A percentile compares a stretch with the other conserved stretches of the same genome.
These are phyloP conservation scores for Nibea coibor DNA, from an alignment of 2,113 vertebrate species.

Conservation along the genomic window DNA sequence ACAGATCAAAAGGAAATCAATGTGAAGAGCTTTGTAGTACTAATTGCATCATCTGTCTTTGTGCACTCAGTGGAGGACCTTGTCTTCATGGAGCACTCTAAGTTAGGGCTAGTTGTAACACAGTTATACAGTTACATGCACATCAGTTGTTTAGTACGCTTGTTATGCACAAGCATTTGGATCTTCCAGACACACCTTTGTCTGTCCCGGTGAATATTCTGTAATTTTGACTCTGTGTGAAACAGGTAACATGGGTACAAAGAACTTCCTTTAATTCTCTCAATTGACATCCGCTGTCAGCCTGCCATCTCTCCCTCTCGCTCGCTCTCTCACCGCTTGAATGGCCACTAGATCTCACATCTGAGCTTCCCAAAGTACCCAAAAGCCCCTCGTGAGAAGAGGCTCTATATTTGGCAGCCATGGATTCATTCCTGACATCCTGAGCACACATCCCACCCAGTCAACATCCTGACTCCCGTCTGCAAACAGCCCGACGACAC, in stretches of 20 bases:
- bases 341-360: constrained; percentile 17
- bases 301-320: constrained; percentile 3
- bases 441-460: constrained; percentile 53
- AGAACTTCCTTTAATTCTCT: constrained; percentile 4
- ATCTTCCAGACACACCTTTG: not conserved
- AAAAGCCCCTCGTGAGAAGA: constrained; percentile 31
- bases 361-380: constrained; percentile 40
- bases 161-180: not conserved
- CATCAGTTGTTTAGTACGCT: too few species aligned
- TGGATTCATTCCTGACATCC: constrained; percentile 52
- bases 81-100: not conserved
- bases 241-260: not conserved
- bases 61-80: not conserved
- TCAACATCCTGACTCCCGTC: constrained; percentile 50
- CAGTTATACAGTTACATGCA: not conserved
- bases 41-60: constrained; percentile 67
- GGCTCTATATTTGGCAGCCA: constrained; percentile 58
- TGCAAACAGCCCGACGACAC: constrained; percentile 20
- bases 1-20: constrained; percentile 61
- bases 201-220: not conserved
- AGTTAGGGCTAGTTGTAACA: not conserved
- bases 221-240: not conserved
- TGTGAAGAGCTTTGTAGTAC: constrained; percentile 29
- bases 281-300: constrained; percentile 3
- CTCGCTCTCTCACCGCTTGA: constrained; percentile 26